Base-by-base conservation (phyloP, 2,113 vertebrate species). In the Thalassoma bifasciatum region DNA sequence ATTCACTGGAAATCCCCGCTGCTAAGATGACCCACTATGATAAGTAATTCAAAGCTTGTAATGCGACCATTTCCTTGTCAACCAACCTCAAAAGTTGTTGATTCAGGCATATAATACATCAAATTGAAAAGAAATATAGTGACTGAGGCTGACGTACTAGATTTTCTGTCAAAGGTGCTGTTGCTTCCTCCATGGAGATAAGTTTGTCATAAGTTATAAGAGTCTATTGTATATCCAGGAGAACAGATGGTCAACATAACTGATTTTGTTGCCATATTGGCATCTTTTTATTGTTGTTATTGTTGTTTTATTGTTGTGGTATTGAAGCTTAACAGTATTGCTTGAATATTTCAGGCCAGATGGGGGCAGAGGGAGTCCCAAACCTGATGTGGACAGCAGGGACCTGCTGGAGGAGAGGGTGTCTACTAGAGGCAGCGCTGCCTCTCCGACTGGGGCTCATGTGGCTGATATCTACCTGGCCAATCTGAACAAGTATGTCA, bases 401-500 rank as follows among this genome's bases (percentile, higher is more conserved):
- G 78, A 90, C 37, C 95, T 94, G 77, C 94, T 93, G 21, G 97
- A 96, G 87, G 97, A 98, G 73, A 97, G 97, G 49, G 95, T 99
- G 92, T 96, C 96, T 23, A 95, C 96, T 23, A 90, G 97, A 92
- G 94, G 94, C 70, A 97, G 94, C 36, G 95, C 96, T 82, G 95
- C 95, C 77, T 98, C 97, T 70, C 96, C 97, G 1, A 96, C 94
- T 9, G 98, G 97, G 80, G 95, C 96, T 58, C 98, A 99, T 70
- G 98, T 99, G 75, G 98, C 98, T 7, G 98, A 99, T 56, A 96
- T 99, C 91, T 99, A 99, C 92, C 94, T 99, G 83, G 98, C 98
- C 75, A 99, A 99, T 94, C 96, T 99, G 75, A 98, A 98, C 96
- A 99, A 98, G 98, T 99, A 95, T 87, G 95, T 91, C 5, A 30